Conservation (phyloP, 2,888 invertebrate genomes). For the Lymantria monacha region DNA sequence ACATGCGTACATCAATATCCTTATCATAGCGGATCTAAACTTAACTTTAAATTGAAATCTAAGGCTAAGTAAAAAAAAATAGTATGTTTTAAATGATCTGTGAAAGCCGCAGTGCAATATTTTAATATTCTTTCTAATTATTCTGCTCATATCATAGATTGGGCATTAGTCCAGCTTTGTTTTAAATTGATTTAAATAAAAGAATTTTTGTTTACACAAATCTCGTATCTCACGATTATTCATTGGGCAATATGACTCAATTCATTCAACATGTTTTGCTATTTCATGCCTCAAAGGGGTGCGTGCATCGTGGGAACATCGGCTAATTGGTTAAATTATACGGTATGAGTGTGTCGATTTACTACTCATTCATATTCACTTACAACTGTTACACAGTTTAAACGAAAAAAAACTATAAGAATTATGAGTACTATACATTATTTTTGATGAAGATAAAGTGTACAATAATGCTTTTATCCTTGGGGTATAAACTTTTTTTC, state of each 20-base stretch:
- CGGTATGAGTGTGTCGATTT: constrained; percentile 40
- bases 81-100: too few relatives aligned
- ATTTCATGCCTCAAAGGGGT: constrained; percentile 59
- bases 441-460: not conserved
- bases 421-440: constrained; percentile 3
- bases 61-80: too few relatives aligned
- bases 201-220: too few relatives aligned
- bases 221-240: not conserved
- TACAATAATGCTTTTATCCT: not conserved
- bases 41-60: too few relatives aligned
- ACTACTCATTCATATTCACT: constrained; percentile 62
- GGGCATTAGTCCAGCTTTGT: too few relatives aligned
- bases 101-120: too few relatives aligned
- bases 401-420: constrained; percentile 52
- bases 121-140: too few relatives aligned
- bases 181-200: too few relatives aligned
- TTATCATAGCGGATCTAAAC: too few relatives aligned
- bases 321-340: constrained; percentile 71
- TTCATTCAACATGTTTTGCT: constrained; percentile 37
- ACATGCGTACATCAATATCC: too few relatives aligned
- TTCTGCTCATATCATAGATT: too few relatives aligned
- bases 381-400: constrained; percentile 45
- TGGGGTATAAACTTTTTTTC: too few relatives aligned
- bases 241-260: constrained; percentile 13
- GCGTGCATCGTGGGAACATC: constrained; percentile 62